Base-by-base conservation (phyloP, 2,888 invertebrate genomes). In the Drosophila bunnanda region DNA sequence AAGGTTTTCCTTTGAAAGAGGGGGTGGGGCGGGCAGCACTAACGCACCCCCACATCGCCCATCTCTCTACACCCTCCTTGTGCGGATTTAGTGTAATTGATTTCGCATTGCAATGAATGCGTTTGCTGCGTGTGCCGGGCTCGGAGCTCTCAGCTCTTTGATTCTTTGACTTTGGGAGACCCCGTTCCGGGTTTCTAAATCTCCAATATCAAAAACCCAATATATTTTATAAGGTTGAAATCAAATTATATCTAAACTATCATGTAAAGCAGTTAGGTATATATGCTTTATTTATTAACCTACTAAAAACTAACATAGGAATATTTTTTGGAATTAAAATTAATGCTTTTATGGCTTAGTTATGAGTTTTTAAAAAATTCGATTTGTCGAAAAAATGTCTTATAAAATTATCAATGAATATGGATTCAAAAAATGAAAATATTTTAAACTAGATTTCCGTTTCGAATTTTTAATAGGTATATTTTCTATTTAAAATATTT, bases 41-140 rank as follows among this genome's bases (percentile, higher is more conserved):
- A 56, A 32, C 41, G 39, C 55, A 39, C 30, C 50, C 32, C 50
- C 32, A 20, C 32, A 20, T 20, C 8, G 32, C 20, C 50, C 44
- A 48, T 25, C 30, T 22, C 6, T 43, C 44, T 17, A 34, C 32
- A 68, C 53, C 75, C 72, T 48, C 70, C 66, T 60, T 56, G 65
- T 61, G 41, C 36, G 65, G 83, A 73, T 80, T 82, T 72, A 75
- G 78, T 83, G 83, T 83, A 83, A 83, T 83, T 83, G 83, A 83
- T 88, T 83, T 88, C 87, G 72, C 70, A 83, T 88, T 83, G 75
- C 71, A 83, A 83, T 83, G 83, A 88, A 88, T 88, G 83, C 83
- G 88, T 78, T 88, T 80, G 73, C 87, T 83, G 83, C 88, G 88
- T 83, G 83, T 83, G 83, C 81, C 73, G 50, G 75, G 75, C 79